These are phyloP conservation scores for Chloromyia formosa DNA, from an alignment of 2,888 invertebrate species.

Conservation along the genomic window DNA sequence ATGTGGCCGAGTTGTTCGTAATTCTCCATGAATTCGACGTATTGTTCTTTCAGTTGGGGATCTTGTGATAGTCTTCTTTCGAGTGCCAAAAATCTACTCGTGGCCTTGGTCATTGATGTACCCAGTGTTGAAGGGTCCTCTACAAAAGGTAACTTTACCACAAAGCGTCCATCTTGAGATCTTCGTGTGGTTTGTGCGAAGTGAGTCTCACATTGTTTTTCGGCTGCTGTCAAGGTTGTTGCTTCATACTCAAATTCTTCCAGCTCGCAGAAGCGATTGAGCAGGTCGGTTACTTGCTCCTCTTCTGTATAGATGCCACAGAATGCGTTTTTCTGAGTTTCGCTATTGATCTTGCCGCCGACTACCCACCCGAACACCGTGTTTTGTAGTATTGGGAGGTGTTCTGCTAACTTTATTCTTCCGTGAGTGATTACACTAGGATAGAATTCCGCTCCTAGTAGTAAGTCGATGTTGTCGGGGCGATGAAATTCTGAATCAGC, in stretches of 20 bases:
- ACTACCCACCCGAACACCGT: background rate
- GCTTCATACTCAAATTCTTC: no score
- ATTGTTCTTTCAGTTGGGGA: background rate
- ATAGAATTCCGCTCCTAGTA: background rate
- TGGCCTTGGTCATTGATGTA: background rate
- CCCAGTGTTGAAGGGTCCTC: background rate
- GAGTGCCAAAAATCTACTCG: background rate
- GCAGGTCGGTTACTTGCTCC: no score
- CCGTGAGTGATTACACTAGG: background rate
- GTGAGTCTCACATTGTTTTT: background rate
- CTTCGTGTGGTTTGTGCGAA: background rate
- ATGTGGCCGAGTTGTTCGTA: background rate
- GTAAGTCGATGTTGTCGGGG: background rate
- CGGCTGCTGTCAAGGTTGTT: no score
- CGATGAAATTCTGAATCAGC: background rate
- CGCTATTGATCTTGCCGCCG: background rate
- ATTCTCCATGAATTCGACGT: background rate
- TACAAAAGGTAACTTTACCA: background rate
- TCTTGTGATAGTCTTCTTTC: background rate
- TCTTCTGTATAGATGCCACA: no score
- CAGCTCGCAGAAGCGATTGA: no score
- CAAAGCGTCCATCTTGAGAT: background rate
- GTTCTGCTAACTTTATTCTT: background rate
- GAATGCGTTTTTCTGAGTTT: no score
- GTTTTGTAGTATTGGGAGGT: background rate